phyloP scores from a whole-genome alignment of 1,140 invertebrate genomes.

The Tetramorium parvispinum region DNA sequence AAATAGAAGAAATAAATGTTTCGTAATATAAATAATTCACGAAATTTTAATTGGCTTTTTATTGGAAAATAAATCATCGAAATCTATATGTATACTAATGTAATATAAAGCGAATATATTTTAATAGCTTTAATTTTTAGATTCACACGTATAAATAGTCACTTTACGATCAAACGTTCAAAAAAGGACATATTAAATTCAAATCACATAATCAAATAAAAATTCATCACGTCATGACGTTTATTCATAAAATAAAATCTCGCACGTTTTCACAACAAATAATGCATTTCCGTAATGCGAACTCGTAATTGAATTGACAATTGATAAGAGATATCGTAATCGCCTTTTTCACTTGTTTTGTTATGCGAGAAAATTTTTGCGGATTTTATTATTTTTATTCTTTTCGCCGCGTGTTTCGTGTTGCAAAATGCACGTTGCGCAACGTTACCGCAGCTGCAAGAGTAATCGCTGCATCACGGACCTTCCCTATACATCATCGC shows the following conservation, averaged over 20 bases:
- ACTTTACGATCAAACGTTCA: neutral
- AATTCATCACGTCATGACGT: neutral
- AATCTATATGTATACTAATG: neutral
- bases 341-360: neutral
- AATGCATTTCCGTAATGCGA: neutral
- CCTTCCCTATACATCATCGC: conserved; percentile 36
- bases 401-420: neutral
- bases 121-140: neutral
- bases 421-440: neutral
- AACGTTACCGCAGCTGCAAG: conserved; percentile 28
- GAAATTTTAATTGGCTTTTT: neutral
- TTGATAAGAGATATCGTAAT: neutral
- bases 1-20: neutral
- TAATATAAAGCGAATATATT: neutral
- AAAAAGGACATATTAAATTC: conserved; percentile 4
- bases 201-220: neutral
- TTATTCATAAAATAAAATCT: neutral
- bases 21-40: neutral
- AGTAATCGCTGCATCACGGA: conserved; percentile 36
- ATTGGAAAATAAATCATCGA: conserved; percentile 1
- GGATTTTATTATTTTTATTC: conserved; percentile 22
- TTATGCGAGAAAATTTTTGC: neutral
- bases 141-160: neutral
- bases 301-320: neutral
- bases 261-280: neutral